Percentiles rank a stretch among this genome's conserved stretches.
Conservation (phyloP, 2,888 invertebrate genomes). For the Hypomecis punctinalis region DNA sequence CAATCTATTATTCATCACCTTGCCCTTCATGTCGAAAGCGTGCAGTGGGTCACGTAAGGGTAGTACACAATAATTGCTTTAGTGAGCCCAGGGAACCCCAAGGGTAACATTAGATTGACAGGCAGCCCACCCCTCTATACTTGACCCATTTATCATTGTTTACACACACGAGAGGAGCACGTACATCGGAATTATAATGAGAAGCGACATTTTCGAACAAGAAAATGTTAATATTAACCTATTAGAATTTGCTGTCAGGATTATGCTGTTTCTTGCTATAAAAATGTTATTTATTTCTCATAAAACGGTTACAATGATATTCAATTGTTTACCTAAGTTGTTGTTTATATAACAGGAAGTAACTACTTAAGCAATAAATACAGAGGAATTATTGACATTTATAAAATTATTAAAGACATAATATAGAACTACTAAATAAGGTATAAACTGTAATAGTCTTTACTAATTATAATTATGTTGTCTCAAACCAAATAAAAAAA, state of each 20-base stretch:
- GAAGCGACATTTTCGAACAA: background rate
- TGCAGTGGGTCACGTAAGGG: conserved; percentile 6
- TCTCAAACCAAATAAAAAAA: no score
- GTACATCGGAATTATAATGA: background rate
- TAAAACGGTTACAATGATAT: no score
- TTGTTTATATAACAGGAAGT: background rate
- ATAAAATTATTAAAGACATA: no score
- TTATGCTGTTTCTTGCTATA: no score
- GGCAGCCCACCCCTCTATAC: conserved; percentile 53
- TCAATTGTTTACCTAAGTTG: no score
- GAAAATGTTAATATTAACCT: background rate
- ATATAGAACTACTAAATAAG: background rate
- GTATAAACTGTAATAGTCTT: background rate
- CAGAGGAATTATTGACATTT: background rate
- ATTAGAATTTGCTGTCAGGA: no score
- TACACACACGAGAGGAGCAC: conserved; percentile 40
- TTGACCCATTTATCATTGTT: conserved; percentile 67
- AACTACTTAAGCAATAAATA: background rate
- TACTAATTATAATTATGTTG: no score
- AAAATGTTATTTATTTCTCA: no score
- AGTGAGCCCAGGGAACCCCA: conserved; percentile 12
- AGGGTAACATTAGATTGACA: conserved; percentile 21
- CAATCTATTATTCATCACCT: conserved; percentile 6
- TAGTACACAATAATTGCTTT: conserved; percentile 27
- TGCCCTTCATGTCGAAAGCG: conserved; percentile 2